Conservation (phyloP, 2,797 vertebrate genomes). For the Coracias cyanogaster region DNA sequence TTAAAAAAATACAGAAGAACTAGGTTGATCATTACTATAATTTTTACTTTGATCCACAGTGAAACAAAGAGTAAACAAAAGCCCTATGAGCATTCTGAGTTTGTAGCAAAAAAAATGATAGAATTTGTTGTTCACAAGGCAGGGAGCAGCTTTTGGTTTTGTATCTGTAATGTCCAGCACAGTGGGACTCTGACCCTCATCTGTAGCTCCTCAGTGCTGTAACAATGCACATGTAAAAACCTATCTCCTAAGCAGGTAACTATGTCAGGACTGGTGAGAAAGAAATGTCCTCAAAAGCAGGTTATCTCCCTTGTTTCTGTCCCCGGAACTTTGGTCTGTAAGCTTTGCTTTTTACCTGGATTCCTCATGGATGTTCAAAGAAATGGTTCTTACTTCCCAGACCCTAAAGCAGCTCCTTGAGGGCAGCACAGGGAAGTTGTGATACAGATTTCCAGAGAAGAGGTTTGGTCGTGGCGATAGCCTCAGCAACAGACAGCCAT, state of each 20-base stretch:
- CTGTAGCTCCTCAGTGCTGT: not conserved
- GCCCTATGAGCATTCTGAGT: not conserved
- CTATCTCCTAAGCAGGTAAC: not conserved
- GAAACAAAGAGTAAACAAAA: slow-evolving; percentile 5
- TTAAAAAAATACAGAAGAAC: not conserved
- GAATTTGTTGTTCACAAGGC: not conserved
- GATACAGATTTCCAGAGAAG: not conserved
- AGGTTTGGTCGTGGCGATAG: not conserved
- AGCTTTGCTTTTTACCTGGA: not conserved
- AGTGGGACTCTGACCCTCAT: not conserved
- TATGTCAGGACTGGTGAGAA: not conserved
- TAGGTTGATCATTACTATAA: not conserved
- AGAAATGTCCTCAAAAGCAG: not conserved
- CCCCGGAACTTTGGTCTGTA: not conserved
- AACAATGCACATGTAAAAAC: not conserved
- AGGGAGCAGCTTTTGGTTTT: not conserved
- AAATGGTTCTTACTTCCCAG: not conserved
- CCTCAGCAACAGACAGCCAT: not conserved
- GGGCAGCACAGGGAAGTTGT: not conserved
- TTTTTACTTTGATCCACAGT: not conserved
- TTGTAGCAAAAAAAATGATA: not conserved
- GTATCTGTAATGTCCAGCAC: not conserved
- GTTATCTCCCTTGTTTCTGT: not conserved
- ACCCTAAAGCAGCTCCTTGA: not conserved
- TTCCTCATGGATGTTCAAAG: not conserved